Conservation (phyloP, 2,113 vertebrate genomes). For the Alethe diademata region DNA sequence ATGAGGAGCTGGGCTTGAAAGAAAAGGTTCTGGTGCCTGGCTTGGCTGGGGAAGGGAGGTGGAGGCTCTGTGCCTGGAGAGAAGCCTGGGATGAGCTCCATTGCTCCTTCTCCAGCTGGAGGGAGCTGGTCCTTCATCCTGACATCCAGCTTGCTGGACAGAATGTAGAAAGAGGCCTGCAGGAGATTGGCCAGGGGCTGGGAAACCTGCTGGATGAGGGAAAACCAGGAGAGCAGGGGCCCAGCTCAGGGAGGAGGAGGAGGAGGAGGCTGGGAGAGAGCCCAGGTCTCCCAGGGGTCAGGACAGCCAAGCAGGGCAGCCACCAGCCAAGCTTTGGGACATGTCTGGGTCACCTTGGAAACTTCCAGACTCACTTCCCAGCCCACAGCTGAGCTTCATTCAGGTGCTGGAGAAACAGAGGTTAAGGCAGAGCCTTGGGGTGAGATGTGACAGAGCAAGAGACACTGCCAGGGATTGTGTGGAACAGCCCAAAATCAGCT, state of each 20-base stretch:
- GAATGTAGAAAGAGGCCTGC: background rate
- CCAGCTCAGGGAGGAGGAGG: background rate
- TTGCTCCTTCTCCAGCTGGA: background rate
- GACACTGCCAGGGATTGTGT: background rate
- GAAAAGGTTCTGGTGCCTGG: background rate
- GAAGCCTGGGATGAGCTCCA: background rate
- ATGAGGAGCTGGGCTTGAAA: background rate
- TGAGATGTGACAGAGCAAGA: background rate
- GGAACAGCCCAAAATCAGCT: background rate
- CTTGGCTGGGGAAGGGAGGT: background rate
- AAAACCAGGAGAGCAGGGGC: background rate
- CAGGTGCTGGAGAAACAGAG: background rate
- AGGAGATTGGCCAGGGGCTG: background rate
- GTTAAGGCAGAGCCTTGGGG: background rate
- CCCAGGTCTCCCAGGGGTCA: background rate
- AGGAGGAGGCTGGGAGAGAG: background rate
- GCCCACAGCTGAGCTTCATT: background rate
- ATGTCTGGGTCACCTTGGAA: background rate
- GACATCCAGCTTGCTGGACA: background rate
- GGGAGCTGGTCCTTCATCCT: fast-evolving
- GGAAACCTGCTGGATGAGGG: background rate
- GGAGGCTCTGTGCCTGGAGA: background rate
- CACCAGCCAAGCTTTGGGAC: background rate
- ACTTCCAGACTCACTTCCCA: background rate
- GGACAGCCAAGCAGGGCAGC: background rate